A percentile compares a stretch with the other conserved stretches of the same genome.
phyloP scores from a whole-genome alignment of 2,888 invertebrate species.

The Endotricha flammealis region DNA sequence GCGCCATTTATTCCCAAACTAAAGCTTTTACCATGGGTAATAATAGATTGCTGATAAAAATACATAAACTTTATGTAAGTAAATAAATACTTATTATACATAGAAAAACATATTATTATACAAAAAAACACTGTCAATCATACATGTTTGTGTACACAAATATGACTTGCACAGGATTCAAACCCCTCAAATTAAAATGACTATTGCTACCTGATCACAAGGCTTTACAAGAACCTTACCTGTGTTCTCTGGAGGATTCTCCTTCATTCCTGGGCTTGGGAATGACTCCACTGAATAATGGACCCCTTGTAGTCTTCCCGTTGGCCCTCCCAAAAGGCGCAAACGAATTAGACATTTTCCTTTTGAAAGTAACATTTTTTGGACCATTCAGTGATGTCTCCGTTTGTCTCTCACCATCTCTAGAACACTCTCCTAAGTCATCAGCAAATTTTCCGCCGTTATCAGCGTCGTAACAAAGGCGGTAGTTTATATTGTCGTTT shows the following conservation, averaged over 20 bases:
- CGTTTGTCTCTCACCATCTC: conserved; percentile 43
- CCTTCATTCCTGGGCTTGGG: conserved; percentile 51
- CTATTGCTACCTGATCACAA: too few relatives aligned
- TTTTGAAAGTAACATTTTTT: conserved; percentile 50
- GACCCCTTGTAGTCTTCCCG: conserved; percentile 39
- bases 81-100: too few relatives aligned
- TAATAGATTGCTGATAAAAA: too few relatives aligned
- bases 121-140: too few relatives aligned
- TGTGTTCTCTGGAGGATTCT: conserved; percentile 53
- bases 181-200: too few relatives aligned
- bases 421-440: conserved; percentile 52
- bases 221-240: conserved; percentile 41
- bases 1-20: too few relatives aligned
- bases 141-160: too few relatives aligned
- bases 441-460: conserved; percentile 44
- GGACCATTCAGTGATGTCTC: conserved; percentile 64
- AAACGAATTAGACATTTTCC: conserved; percentile 50
- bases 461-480: conserved; percentile 65
- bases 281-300: conserved; percentile 57
- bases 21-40: too few relatives aligned
- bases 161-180: too few relatives aligned
- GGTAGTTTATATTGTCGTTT: conserved; percentile 73
- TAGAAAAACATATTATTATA: too few relatives aligned
- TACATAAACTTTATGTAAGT: too few relatives aligned
- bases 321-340: conserved; percentile 58